Evolutionary conservation across 2,888 invertebrate genomes (phyloP).

Genomic region (Brachycybe producta): DNA sequence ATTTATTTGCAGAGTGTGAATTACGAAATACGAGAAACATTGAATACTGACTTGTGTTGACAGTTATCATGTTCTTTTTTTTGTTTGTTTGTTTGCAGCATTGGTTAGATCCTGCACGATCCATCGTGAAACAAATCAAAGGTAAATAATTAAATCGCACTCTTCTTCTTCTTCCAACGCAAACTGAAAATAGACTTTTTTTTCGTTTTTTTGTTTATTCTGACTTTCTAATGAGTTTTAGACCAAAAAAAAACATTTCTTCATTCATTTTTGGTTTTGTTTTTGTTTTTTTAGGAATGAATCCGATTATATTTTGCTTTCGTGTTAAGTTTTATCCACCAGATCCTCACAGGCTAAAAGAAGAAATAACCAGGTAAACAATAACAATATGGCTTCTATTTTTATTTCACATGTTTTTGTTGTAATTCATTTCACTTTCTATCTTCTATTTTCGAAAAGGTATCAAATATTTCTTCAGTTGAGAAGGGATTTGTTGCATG

Average conservation of each 20-base stretch:
- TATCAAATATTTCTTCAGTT: constrained; percentile 90
- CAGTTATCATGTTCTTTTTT: constrained; percentile 4
- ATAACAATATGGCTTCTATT: neutral
- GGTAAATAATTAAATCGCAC: constrained; percentile 41
- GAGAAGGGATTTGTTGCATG: constrained; percentile 86
- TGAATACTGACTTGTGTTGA: too few relatives aligned
- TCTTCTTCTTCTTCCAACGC: too few relatives aligned
- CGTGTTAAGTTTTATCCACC: constrained; percentile 96
- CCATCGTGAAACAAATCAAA: constrained; percentile 82
- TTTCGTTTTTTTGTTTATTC: too few relatives aligned
- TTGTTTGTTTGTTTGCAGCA: constrained; percentile 50
- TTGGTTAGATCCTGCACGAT: constrained; percentile 84
- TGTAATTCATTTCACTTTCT: neutral
- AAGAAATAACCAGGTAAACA: constrained; percentile 66
- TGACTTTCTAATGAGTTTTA: neutral
- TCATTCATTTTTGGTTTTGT: neutral
- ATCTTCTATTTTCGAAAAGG: constrained; percentile 30
- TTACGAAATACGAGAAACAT: too few relatives aligned
- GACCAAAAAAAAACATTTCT: neutral
- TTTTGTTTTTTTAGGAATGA: constrained; percentile 53
- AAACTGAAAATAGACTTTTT: too few relatives aligned
- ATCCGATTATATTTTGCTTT: constrained; percentile 84
- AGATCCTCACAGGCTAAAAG: constrained; percentile 81
- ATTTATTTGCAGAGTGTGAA: too few relatives aligned
- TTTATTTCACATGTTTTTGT: neutral